These are phyloP conservation scores for Botrylloides violaceus DNA, from an alignment of 23 tunicate species.

Conservation along the genomic window DNA sequence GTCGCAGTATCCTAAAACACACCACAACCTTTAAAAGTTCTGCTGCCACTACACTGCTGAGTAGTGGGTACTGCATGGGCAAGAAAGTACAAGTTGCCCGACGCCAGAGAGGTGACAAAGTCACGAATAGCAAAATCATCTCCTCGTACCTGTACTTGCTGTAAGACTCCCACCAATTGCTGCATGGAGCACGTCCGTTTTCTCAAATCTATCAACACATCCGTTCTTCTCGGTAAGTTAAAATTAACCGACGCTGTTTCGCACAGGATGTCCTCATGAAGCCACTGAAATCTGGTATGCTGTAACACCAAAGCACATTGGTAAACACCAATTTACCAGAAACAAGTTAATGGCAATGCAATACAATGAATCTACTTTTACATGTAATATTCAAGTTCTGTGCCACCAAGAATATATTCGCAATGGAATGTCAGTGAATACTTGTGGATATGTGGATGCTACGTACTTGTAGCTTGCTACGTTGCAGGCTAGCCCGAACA, in stretches of 20 bases:
- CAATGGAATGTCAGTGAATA: too few species aligned
- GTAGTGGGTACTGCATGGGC: too few species aligned
- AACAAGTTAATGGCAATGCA: not conserved
- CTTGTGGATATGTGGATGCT: too few species aligned
- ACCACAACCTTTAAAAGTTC: not conserved
- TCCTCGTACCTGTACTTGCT: constrained; percentile 73
- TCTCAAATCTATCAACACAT: constrained; percentile 47
- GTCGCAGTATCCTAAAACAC: constrained; percentile 52
- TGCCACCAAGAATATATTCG: too few species aligned
- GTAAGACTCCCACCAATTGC: constrained; percentile 50
- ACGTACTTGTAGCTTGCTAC: constrained; percentile 72
- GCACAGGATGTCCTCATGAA: constrained; percentile 69
- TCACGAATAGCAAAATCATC: too few species aligned
- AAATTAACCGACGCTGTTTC: constrained; percentile 22
- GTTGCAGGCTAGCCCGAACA: constrained; percentile 55
- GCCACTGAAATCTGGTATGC: constrained; percentile 95
- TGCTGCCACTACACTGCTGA: not conserved
- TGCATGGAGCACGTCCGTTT: constrained; percentile 69
- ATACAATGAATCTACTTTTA: too few species aligned
- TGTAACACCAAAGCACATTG: not conserved
- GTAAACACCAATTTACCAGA: not conserved
- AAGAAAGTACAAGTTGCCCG: not conserved
- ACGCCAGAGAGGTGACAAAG: not conserved
- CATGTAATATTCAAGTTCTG: too few species aligned
- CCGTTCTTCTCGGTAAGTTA: constrained; percentile 44